Percentiles rank a stretch among this genome's conserved stretches.
Evolutionary conservation across 1,140 invertebrate genomes (phyloP).

Genomic region (Papilio xuthus): DNA sequence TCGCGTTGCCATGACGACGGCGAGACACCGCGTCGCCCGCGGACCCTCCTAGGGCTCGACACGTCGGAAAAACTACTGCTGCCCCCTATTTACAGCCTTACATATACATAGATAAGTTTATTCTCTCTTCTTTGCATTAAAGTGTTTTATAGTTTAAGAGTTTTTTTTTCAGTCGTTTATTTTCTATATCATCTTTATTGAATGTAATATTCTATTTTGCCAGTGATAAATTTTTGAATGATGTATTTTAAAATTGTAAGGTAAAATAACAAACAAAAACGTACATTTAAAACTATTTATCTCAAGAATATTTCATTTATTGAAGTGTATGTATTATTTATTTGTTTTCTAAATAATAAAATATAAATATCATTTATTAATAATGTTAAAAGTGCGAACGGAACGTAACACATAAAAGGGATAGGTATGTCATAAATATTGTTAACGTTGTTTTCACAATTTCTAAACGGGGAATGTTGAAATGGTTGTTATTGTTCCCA

Average conservation of each 20-base stretch:
- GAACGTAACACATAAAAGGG: background rate
- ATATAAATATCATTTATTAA: background rate
- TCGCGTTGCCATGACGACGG: slow-evolving; percentile 77
- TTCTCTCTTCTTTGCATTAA: background rate
- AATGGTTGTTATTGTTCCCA: slow-evolving; percentile 52
- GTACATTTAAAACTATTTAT: background rate
- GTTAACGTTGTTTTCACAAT: slow-evolving; percentile 25
- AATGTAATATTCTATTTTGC: background rate
- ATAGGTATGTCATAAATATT: slow-evolving; percentile 30
- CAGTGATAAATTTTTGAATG: background rate
- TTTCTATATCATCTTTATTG: background rate
- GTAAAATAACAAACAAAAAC: background rate
- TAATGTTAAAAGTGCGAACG: background rate
- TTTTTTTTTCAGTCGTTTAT: background rate
- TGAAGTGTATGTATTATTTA: background rate
- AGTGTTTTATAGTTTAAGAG: background rate
- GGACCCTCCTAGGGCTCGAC: slow-evolving; percentile 64
- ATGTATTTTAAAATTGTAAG: too few species aligned
- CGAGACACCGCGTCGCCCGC: slow-evolving; percentile 68
- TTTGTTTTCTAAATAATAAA: background rate
- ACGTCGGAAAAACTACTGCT: slow-evolving; percentile 70
- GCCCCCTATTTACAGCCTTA: slow-evolving; percentile 59
- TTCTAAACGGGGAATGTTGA: slow-evolving; percentile 38
- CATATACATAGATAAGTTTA: slow-evolving; percentile 34
- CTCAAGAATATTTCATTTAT: too few species aligned